A percentile compares a stretch with the other conserved stretches of the same genome.
phyloP scores from a whole-genome alignment of 2,888 invertebrate species.

The Ferrisia virgata region DNA sequence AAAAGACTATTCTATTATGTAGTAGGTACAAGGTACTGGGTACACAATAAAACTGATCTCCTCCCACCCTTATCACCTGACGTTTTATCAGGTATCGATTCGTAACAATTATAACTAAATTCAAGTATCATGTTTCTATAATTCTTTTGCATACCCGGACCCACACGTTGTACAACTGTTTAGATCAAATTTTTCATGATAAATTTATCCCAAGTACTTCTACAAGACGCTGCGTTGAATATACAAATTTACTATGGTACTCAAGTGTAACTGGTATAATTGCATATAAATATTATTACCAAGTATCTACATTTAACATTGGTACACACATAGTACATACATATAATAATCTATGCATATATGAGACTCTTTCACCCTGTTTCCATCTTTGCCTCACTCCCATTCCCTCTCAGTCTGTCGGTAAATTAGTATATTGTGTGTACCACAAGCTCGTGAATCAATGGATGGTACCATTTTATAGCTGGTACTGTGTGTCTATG shows the following conservation, averaged over 20 bases:
- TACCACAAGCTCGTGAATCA: conserved; percentile 14
- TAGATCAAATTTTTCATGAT: no score
- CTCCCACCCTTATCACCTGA: not conserved
- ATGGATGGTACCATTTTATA: conserved; percentile 37
- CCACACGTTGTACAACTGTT: no score
- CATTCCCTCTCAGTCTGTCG: not conserved
- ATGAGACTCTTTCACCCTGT: not conserved
- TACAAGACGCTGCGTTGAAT: not conserved
- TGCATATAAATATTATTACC: no score
- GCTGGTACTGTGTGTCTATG: conserved; percentile 33
- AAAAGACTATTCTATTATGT: no score
- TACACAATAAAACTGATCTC: no score
- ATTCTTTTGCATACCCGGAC: no score
- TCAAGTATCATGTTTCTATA: not conserved
- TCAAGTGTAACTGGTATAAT: not conserved
- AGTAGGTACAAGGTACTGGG: no score
- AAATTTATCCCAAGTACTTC: no score
- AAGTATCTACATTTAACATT: no score
- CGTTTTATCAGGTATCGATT: not conserved
- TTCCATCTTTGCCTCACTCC: not conserved
- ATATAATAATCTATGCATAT: no score
- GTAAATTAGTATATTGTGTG: not conserved
- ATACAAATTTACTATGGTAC: not conserved
- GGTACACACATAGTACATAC: not conserved
- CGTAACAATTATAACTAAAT: not conserved